These are phyloP conservation scores for Sitobion miscanthi DNA, from an alignment of 1,140 invertebrate species.

Conservation along the genomic window DNA sequence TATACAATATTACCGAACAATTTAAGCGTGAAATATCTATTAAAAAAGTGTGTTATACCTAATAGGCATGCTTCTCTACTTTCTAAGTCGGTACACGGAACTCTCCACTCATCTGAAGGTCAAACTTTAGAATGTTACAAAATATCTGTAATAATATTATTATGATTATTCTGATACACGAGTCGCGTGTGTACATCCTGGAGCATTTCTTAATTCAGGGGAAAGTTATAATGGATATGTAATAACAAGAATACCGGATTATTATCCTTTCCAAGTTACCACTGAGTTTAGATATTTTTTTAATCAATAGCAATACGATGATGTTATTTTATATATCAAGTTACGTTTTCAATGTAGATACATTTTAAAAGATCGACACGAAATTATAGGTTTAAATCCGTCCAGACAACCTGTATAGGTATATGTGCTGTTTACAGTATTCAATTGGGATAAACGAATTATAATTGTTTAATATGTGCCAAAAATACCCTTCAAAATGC, in stretches of 20 bases:
- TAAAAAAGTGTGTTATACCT: background rate
- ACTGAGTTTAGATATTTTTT: background rate
- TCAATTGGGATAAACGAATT: background rate
- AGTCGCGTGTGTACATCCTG: background rate
- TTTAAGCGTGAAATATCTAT: background rate
- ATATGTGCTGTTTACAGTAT: too few species aligned
- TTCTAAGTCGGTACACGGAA: background rate
- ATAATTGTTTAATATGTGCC: background rate
- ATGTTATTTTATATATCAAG: background rate
- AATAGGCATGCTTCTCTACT: background rate
- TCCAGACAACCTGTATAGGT: too few species aligned
- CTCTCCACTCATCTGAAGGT: conserved; percentile 12
- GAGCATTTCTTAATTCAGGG: background rate
- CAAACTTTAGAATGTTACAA: conserved; percentile 36
- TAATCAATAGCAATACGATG: background rate
- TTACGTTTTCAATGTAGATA: background rate
- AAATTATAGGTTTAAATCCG: background rate
- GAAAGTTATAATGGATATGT: conserved; percentile 4
- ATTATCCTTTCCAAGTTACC: background rate
- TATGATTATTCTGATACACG: background rate
- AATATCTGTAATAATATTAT: conserved; percentile 10
- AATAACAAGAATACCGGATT: background rate
- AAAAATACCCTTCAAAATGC: background rate
- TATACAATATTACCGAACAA: background rate
- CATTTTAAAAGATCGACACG: background rate